A percentile compares a stretch with the other conserved stretches of the same genome.
phyloP scores from a whole-genome alignment of 2,888 invertebrate species.

The Orchesellides sinensis region DNA sequence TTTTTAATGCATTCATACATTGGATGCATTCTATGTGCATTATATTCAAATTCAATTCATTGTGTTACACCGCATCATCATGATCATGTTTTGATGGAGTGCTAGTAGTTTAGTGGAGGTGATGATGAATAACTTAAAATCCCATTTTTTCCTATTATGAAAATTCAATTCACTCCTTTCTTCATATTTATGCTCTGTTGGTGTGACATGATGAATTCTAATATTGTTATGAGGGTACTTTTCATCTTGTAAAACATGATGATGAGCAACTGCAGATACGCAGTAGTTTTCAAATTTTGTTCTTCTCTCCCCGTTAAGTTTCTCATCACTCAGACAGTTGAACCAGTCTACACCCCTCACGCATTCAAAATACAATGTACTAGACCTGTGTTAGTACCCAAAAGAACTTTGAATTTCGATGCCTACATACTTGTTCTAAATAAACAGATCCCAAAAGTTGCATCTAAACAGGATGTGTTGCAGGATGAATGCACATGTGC shows the following conservation, averaged over 20 bases:
- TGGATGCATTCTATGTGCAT: background rate
- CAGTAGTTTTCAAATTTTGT: background rate
- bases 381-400: background rate
- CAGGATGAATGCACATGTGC: background rate
- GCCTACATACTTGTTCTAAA: background rate
- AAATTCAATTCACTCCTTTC: conserved; percentile 24
- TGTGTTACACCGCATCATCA: conserved; percentile 13
- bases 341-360: conserved; percentile 6
- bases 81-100: conserved; percentile 18
- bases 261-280: background rate
- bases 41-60: conserved; percentile 16
- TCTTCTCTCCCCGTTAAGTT: too few relatives aligned
- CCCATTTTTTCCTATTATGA: conserved; percentile 31
- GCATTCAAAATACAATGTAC: background rate
- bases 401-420: background rate
- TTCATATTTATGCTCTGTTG: background rate
- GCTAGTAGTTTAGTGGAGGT: conserved; percentile 34
- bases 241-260: background rate
- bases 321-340: background rate
- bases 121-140: conserved; percentile 52
- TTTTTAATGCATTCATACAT: background rate
- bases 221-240: background rate
- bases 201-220: background rate
- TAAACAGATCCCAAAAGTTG: background rate
- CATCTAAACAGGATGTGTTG: background rate